Base-by-base conservation (phyloP, 2,888 invertebrate genomes). In the Hydriomena furcata region DNA sequence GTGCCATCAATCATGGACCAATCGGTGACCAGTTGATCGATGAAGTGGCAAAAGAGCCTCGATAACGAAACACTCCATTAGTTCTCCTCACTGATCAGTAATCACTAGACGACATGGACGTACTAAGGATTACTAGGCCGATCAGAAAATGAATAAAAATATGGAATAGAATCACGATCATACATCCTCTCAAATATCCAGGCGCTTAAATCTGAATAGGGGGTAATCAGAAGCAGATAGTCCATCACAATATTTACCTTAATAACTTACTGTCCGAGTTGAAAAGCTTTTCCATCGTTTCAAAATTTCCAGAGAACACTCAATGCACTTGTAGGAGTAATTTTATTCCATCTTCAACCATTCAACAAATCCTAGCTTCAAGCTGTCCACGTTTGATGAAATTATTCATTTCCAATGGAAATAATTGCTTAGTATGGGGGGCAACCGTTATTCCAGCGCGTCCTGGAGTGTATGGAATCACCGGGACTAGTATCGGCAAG, bases 1-100 rank as follows among this genome's bases (percentile, higher is more conserved):
- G 44, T 60, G 60, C 67, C 71, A 79, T 79, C 74, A 75, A 80
- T 82, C 79, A 79, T 67, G 60, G 61, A 61, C 68, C 67, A 68
- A 73, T 68, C 55, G 55, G 44, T 52, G 72, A 65, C 58, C 56
- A 50, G 49, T 66, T 80, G 80, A 82, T 82, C 75, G 79, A 82
- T 79, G 73, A 76, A 69, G 69, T 68, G 67, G 68, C 75, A 75
- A 79, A 76, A 69, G 69, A 61, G 56, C 58, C 50, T 65, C 57
- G 65, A 70, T 75, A 75, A 63, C 64, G 61, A 72, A 74, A 68
- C 72, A 70, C 61, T 60, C 65, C 68, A 74, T 79, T 77, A 68
- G 71, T 69, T 70, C 59, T 63, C 55, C 32, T 66, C 63, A 60
- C 69, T 76, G 74, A 79, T 79, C 71, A 72, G 62, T 37, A 47